Percentiles rank a stretch among this genome's conserved stretches.
Evolutionary conservation across 2,888 invertebrate species (phyloP).

Genomic region (Pammene aurita): DNA sequence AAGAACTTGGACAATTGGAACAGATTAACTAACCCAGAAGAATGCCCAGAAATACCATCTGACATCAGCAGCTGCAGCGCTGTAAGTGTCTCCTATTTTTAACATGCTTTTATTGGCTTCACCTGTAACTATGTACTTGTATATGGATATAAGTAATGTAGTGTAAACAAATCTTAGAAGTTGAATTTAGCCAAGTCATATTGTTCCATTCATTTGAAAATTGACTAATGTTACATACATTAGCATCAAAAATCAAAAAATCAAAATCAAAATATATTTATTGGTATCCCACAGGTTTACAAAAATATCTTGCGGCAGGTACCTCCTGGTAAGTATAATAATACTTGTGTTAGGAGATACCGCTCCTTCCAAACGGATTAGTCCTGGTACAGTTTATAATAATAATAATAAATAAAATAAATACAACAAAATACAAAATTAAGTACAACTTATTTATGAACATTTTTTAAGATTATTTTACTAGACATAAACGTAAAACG

Average conservation of each 20-base stretch:
- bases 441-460: too few species aligned
- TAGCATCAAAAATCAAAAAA: neutral
- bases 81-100: slow-evolving; percentile 7
- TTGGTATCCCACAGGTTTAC: too few species aligned
- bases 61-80: slow-evolving; percentile 13
- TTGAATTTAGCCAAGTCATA: slow-evolving; percentile 9
- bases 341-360: too few species aligned
- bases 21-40: slow-evolving; percentile 19
- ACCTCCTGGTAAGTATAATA: too few species aligned
- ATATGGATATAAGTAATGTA: slow-evolving; percentile 9
- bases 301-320: too few species aligned
- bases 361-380: too few species aligned
- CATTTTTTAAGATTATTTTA: too few species aligned
- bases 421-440: too few species aligned
- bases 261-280: too few species aligned
- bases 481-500: too few species aligned
- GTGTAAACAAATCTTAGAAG: slow-evolving; percentile 11
- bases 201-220: slow-evolving; percentile 12
- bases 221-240: slow-evolving; percentile 2
- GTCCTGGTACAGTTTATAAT: too few species aligned
- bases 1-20: slow-evolving; percentile 19
- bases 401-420: too few species aligned
- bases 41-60: neutral
- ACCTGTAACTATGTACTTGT: slow-evolving; percentile 4
- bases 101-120: neutral